Evolutionary conservation across 2,113 vertebrate species (phyloP), one percentile per base, ranked within the genome.

Genomic region (Spea bombifrons): DNA sequence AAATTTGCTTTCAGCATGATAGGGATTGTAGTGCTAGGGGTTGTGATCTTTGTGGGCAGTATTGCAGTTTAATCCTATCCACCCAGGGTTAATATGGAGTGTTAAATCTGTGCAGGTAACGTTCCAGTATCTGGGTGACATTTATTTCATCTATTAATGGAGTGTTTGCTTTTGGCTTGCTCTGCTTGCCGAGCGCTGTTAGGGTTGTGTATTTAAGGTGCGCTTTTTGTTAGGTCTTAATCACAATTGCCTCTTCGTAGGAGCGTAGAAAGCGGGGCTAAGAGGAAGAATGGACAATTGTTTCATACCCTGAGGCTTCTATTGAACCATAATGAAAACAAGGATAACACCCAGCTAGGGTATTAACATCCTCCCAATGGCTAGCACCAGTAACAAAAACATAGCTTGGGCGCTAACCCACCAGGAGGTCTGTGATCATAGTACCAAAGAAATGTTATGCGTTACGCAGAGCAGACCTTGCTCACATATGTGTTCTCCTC

Each of bases 201-300:
- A 68, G 17, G 75, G 10, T 76, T 76, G 49, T 59, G 57, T 81
- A 81, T 64, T 68, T 68, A 53, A 59, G 52, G 66, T 52, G 63
- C 61, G 69, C 57, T 78, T 81, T 77, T 81, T 75, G 72, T 63
- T 52, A 61, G 45, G 64, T 17, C 57, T 75, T 48, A 69, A 74
- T 16, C 44, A 75, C 76, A 73, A 72, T 72, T 43, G 17, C 59
- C 76, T 47, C 45, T 65, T 44, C n/a, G 53, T 49, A 44, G 17
- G 52, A 76, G 75, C 10, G 74, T 71, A 71, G 76, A 64, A 72
- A 52, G 61, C 72, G 61, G 69, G 45, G 48, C 55, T 73, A 66
- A 73, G 46, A 30, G 76, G n/a, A 16, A 45, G 47, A 71, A 65
- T 78, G 17, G 68, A 71, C 68, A 78, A 55, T 78, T 64, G 47